phyloP scores from a whole-genome alignment of 2,113 vertebrate species.

The Mesocricetus auratus region DNA sequence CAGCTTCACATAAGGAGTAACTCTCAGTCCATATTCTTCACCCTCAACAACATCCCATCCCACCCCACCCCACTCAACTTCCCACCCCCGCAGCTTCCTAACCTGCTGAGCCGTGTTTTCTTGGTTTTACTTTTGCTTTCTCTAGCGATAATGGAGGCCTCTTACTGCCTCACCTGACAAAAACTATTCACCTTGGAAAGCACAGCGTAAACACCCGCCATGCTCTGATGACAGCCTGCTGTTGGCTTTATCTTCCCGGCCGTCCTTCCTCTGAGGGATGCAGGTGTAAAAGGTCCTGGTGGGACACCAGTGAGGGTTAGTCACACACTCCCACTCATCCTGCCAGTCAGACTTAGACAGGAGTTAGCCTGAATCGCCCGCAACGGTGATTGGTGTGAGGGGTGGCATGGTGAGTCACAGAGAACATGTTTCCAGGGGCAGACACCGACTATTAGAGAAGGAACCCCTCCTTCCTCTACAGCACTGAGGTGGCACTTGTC shows the following conservation, averaged over 20 bases:
- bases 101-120: not conserved
- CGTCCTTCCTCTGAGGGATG: not conserved
- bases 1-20: not conserved
- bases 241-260: not conserved
- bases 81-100: not conserved
- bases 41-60: not conserved
- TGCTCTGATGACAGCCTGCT: not conserved
- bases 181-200: not conserved
- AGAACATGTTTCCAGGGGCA: conserved; percentile 4
- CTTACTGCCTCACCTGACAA: not conserved
- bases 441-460: not conserved
- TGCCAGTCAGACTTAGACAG: not conserved
- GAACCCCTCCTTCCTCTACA: not conserved
- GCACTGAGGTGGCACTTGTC: not conserved
- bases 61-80: too few species aligned
- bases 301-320: not conserved
- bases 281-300: not conserved
- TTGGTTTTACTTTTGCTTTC: not conserved
- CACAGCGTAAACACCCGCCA: conserved; percentile 40
- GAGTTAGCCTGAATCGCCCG: not conserved
- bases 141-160: not conserved
- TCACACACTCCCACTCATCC: not conserved
- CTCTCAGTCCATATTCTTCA: not conserved
- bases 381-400: not conserved
- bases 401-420: not conserved